These are phyloP conservation scores for Sus cebifrons DNA, from an alignment of 2,797 vertebrate species.

Conservation along the genomic window DNA sequence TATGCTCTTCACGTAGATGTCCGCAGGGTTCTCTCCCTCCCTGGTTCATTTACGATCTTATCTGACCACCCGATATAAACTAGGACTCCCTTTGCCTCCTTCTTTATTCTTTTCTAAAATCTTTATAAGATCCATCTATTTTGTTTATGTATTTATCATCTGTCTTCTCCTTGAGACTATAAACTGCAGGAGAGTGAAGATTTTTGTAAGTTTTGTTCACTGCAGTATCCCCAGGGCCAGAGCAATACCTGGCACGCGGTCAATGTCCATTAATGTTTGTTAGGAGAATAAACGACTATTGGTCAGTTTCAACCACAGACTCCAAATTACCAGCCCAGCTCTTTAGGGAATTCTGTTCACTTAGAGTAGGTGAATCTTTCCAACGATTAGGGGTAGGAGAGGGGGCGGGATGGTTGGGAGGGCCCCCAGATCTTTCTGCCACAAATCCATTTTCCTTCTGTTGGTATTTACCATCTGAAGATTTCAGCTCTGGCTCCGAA, in stretches of 20 bases:
- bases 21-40: neutral
- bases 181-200: neutral
- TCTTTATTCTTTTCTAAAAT: neutral
- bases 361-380: neutral
- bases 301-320: neutral
- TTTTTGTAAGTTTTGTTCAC: neutral
- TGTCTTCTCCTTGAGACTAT: neutral
- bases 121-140: neutral
- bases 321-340: neutral
- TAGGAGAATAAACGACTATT: neutral
- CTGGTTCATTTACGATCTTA: neutral
- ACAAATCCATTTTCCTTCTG: neutral
- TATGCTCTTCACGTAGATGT: neutral
- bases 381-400: neutral
- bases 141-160: neutral
- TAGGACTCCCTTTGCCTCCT: neutral
- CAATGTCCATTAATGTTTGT: neutral
- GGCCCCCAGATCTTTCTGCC: neutral
- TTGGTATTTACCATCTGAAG: neutral
- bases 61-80: neutral
- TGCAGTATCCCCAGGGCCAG: neutral
- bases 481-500: neutral
- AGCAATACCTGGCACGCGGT: neutral
- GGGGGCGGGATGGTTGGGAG: neutral
- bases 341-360: constrained; percentile 5